phyloP scores from a whole-genome alignment of 2,888 invertebrate species.

The Drosophila trichaetosa region DNA sequence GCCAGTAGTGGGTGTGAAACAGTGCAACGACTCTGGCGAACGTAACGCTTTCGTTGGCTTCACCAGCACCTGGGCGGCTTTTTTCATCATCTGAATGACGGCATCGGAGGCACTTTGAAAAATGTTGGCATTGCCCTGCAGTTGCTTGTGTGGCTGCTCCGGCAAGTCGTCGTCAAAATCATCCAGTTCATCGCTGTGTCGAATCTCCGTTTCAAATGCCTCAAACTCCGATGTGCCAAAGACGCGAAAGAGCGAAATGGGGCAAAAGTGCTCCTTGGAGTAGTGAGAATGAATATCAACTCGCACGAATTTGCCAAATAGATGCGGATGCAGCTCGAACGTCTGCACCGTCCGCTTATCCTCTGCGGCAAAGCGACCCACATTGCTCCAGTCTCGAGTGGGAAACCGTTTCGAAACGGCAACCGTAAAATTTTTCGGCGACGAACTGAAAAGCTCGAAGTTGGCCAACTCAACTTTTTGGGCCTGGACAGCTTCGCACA shows the following conservation, averaged over 20 bases:
- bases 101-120: slow-evolving; percentile 96
- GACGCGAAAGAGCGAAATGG: slow-evolving; percentile 96
- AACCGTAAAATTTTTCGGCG: slow-evolving; percentile 95
- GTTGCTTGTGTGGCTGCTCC: slow-evolving; percentile 55
- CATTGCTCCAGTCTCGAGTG: slow-evolving; percentile 95
- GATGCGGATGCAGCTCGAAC: slow-evolving; percentile 91
- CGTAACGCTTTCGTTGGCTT: slow-evolving; percentile 86
- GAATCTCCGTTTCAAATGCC: slow-evolving; percentile 93
- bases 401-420: slow-evolving; percentile 95
- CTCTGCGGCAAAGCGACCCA: slow-evolving; percentile 94
- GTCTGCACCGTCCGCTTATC: slow-evolving; percentile 95
- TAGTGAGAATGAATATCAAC: slow-evolving; percentile 97
- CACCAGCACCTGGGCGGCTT: slow-evolving; percentile 94
- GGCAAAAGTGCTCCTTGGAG: slow-evolving; percentile 98
- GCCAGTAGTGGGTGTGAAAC: slow-evolving; percentile 90
- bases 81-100: slow-evolving; percentile 95
- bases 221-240: slow-evolving; percentile 97
- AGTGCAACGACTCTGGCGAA: slow-evolving; percentile 81
- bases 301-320: slow-evolving; percentile 95
- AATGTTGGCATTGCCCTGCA: slow-evolving; percentile 87
- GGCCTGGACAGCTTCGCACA: slow-evolving; percentile 98
- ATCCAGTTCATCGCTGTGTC: slow-evolving; percentile 89
- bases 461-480: slow-evolving; percentile 98
- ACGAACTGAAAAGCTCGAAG: slow-evolving; percentile 98
- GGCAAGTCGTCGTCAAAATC: slow-evolving; percentile 88